Conservation (phyloP, 1,140 invertebrate species). For the Chionoecetes opilio region DNA sequence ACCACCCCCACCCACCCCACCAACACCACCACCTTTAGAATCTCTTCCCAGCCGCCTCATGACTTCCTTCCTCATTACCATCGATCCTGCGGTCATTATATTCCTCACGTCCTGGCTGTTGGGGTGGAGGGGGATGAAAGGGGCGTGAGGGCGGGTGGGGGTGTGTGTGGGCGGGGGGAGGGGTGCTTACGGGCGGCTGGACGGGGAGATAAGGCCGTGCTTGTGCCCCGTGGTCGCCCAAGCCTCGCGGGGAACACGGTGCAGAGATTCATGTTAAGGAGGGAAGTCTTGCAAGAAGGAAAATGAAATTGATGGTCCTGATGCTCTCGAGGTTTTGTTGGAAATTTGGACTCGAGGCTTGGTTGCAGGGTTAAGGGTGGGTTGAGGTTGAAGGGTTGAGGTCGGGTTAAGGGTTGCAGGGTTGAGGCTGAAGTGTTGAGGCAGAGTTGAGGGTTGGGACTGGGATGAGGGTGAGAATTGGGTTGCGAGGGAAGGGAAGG, state of each 20-base stretch:
- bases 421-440: too few relatives aligned
- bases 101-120: background rate
- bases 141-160: background rate
- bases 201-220: background rate
- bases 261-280: background rate
- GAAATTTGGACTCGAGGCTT: background rate
- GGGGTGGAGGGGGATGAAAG: too few relatives aligned
- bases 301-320: background rate
- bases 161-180: background rate
- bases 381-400: background rate
- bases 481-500: background rate
- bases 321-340: background rate
- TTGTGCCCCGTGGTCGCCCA: background rate
- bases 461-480: background rate
- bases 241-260: background rate
- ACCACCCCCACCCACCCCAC: background rate
- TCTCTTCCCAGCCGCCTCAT: background rate
- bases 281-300: background rate
- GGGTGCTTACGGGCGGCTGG: background rate
- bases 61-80: background rate
- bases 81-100: constrained; percentile 10
- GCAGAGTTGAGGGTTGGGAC: too few relatives aligned
- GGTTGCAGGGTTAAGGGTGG: background rate
- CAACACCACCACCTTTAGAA: background rate
- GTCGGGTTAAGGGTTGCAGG: too few relatives aligned